phyloP scores from a whole-genome alignment of 1,140 invertebrate species.

The Neodiprion fabricii region DNA sequence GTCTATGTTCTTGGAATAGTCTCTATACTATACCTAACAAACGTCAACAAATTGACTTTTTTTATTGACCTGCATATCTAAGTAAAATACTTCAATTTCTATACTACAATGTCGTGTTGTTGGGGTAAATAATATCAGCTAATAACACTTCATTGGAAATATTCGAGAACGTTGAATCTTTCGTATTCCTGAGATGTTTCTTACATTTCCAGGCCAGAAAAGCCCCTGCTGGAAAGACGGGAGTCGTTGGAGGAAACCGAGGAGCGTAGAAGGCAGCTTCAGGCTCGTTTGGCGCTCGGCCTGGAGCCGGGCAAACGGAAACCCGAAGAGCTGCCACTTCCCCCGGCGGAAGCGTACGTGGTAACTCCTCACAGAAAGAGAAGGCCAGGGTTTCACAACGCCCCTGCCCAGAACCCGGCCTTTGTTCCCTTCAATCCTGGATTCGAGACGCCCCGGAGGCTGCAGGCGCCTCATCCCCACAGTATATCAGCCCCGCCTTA shows the following conservation, averaged over 20 bases:
- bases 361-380: constrained; percentile 84
- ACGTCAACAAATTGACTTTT: too few relatives aligned
- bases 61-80: too few relatives aligned
- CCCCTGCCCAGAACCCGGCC: constrained; percentile 82
- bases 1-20: too few relatives aligned
- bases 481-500: constrained; percentile 75
- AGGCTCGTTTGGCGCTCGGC: constrained; percentile 51
- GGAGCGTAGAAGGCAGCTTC: constrained; percentile 56
- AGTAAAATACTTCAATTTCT: too few relatives aligned
- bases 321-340: constrained; percentile 57
- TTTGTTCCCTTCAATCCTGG: constrained; percentile 76
- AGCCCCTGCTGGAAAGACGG: constrained; percentile 50
- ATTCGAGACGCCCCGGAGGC: constrained; percentile 58
- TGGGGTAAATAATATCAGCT: too few relatives aligned
- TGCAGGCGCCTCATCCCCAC: constrained; percentile 68
- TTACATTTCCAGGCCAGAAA: constrained; percentile 37
- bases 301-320: constrained; percentile 56
- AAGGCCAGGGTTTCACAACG: constrained; percentile 83
- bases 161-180: too few relatives aligned
- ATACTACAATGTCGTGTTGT: too few relatives aligned
- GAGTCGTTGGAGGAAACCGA: constrained; percentile 60
- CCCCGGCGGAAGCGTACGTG: constrained; percentile 69
- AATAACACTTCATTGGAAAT: too few relatives aligned
- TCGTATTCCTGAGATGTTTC: too few relatives aligned
- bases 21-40: too few relatives aligned